A percentile compares a stretch with the other conserved stretches of the same genome.
Conservation (phyloP, 2,797 vertebrate species). For the Neoniphon sammara region DNA sequence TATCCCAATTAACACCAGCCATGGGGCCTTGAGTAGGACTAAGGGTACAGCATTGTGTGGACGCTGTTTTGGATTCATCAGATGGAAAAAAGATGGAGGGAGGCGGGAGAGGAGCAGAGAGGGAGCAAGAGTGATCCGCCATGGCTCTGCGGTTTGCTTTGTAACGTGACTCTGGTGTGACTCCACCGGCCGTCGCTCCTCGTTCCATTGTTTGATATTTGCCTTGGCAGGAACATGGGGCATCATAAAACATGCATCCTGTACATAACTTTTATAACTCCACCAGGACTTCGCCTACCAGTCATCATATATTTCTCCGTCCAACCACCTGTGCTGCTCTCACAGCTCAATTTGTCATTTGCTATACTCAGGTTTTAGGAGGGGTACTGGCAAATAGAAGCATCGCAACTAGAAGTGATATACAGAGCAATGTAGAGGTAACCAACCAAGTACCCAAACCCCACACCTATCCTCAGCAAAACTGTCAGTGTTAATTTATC, state of each 20-base stretch:
- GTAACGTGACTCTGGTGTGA: conserved; percentile 49
- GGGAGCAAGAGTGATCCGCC: background rate
- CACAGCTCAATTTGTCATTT: conserved; percentile 57
- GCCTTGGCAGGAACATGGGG: conserved; percentile 59
- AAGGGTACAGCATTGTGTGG: conserved; percentile 30
- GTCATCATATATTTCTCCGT: conserved; percentile 12
- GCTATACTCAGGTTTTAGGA: conserved; percentile 14
- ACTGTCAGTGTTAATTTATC: background rate
- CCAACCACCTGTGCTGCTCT: conserved; percentile 49
- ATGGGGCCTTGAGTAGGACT: conserved; percentile 17
- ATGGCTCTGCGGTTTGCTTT: conserved; percentile 9
- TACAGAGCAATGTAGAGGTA: background rate
- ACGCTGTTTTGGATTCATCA: conserved; percentile 47
- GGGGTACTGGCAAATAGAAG: conserved; percentile 2
- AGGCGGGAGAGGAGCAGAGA: background rate
- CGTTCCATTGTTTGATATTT: conserved; percentile 70
- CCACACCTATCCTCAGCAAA: background rate
- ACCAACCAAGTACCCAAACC: background rate
- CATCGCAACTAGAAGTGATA: background rate
- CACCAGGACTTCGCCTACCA: conserved; percentile 10
- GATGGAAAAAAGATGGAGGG: conserved; percentile 37
- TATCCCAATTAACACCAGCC: conserved; percentile 69
- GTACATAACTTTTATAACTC: conserved; percentile 50
- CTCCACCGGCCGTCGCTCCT: conserved; percentile 15
- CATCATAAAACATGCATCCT: conserved; percentile 59